These are phyloP conservation scores for Periplaneta americana DNA, from an alignment of 1,140 invertebrate species.

Conservation along the genomic window DNA sequence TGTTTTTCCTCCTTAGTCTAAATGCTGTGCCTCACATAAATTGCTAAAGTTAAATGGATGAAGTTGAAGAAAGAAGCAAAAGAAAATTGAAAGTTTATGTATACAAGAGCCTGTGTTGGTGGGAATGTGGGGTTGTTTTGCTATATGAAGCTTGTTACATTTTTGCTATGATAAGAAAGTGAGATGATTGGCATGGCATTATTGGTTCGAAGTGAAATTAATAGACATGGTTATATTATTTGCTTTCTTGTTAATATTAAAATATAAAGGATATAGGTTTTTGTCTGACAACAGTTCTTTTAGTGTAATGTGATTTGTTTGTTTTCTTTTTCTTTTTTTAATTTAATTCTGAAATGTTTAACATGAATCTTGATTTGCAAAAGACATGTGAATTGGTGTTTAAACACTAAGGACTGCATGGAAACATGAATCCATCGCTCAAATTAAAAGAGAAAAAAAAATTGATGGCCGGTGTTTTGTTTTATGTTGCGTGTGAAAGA, in stretches of 20 bases:
- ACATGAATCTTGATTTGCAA: neutral
- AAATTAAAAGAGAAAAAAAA: neutral
- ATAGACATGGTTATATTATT: neutral
- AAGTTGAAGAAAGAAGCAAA: neutral
- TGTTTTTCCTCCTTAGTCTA: constrained; percentile 18
- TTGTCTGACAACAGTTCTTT: neutral
- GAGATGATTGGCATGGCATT: neutral
- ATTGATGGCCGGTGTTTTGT: neutral
- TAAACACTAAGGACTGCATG: neutral
- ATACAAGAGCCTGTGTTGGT: neutral
- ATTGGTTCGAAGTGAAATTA: neutral
- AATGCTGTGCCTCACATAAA: constrained; percentile 16
- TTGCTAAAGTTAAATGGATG: neutral
- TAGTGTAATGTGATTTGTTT: neutral
- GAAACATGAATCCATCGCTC: neutral
- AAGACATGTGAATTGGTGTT: neutral
- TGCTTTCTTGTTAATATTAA: neutral
- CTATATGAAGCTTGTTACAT: neutral
- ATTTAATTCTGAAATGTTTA: neutral
- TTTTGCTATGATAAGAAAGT: neutral
- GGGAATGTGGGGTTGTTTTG: neutral
- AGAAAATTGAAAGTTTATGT: neutral
- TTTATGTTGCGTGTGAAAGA: neutral
- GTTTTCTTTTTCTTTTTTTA: neutral
- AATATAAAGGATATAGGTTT: neutral